Evolutionary conservation across 2,113 vertebrate species (phyloP), one percentile per base, ranked within the genome.

Genomic region (Psettodes erumei): DNA sequence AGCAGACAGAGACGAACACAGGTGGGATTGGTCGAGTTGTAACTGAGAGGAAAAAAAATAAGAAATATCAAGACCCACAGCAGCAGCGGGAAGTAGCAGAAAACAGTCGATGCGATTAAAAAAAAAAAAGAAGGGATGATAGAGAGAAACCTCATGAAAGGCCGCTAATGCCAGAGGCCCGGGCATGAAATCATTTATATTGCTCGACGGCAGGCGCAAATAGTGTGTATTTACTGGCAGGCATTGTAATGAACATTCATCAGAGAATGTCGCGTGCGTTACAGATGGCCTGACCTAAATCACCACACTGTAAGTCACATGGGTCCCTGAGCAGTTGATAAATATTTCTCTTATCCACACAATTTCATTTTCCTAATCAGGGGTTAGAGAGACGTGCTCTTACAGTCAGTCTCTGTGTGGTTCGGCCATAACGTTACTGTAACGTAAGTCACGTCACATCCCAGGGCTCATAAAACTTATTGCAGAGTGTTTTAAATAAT

Each of bases 261-360:
- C 83, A 86, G 48, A 77, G 82, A 71, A 37, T 54, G 69, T 77
- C 33, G 61, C 40, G 23, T 50, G 38, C 64, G 62, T 85, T 84
- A 85, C 55, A 84, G 69, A 85, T 87, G 78, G 47, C 77, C 71
- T 79, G 76, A 80, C 83, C 79, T 72, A 77, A 86, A 87, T 82
- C 71, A 87, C 76, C 72, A 66, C 71, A 79, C 47, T 55, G 73
- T 90, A 90, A 90, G 84, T 88, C 81, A 87, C 30, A 63, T 21
- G 64, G 75, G 77, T 66, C 73, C 43, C 51, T 16, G 28, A 75
- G 66, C 64, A 82, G 82, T 80, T 78, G 38, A 78, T 84, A 80
- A 89, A 87, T 86, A 87, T 88, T 85, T 88, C 65, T 54, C 72
- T 81, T 71, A 77, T 88, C 54, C 76, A 69, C 56, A 76, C 65